These are phyloP conservation scores for Dipodomys ordii DNA, from an alignment of 2,113 vertebrate species.

Conservation along the genomic window DNA sequence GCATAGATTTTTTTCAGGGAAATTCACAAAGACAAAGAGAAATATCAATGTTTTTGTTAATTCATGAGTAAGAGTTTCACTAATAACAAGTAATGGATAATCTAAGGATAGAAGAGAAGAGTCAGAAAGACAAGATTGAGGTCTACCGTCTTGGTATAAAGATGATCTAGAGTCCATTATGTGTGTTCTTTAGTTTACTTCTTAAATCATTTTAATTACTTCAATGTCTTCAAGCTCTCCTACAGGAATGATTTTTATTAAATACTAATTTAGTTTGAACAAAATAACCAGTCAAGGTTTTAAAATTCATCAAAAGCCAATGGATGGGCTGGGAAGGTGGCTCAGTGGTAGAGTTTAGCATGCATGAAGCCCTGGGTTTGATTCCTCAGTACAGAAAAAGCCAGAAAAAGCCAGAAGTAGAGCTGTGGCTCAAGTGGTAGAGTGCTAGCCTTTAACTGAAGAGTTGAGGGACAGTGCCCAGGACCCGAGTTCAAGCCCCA, in stretches of 20 bases:
- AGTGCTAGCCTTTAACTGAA: too few species aligned
- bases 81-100: neutral
- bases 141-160: neutral
- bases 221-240: slow-evolving; percentile 11
- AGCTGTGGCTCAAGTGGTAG: too few species aligned
- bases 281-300: slow-evolving; percentile 28
- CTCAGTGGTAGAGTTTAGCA: too few species aligned
- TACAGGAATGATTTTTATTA: slow-evolving; percentile 45
- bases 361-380: too few species aligned
- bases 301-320: slow-evolving; percentile 28
- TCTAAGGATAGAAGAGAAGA: neutral
- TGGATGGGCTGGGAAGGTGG: neutral
- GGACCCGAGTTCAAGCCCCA: too few species aligned
- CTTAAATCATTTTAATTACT: slow-evolving; percentile 27
- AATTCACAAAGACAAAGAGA: slow-evolving; percentile 25
- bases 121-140: neutral
- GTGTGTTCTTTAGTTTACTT: neutral
- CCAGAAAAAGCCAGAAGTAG: too few species aligned
- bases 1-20: neutral
- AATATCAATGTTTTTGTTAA: slow-evolving; percentile 41
- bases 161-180: neutral
- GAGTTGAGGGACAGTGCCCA: too few species aligned
- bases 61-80: neutral
- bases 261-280: slow-evolving; percentile 45
- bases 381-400: too few species aligned